Conservation (phyloP, 2,797 vertebrate genomes). For the Acanthopagrus latus region DNA sequence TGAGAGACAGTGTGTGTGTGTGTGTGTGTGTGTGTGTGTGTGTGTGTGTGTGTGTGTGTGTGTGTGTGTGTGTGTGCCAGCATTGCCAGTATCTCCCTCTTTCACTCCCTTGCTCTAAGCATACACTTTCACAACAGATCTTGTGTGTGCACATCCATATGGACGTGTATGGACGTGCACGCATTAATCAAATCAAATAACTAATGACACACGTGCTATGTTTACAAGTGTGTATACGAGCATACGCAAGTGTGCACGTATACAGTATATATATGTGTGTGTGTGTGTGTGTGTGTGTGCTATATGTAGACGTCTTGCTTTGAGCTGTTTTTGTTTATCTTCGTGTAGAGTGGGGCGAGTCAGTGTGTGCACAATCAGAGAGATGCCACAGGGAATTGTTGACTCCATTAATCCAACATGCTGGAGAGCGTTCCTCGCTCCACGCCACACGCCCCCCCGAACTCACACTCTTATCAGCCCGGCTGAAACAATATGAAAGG, state of each 20-base stretch:
- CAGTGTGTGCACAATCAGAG: slow-evolving; percentile 69
- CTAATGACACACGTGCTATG: too few relatives aligned
- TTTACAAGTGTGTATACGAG: slow-evolving; percentile 2
- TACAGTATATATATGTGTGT: neutral
- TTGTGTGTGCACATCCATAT: slow-evolving; percentile 11
- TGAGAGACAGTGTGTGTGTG: neutral
- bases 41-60: neutral
- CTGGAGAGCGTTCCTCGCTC: slow-evolving; percentile 58
- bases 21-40: slow-evolving; percentile 2
- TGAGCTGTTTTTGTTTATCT: slow-evolving; percentile 72
- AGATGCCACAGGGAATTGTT: slow-evolving; percentile 69
- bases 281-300: slow-evolving; percentile 38
- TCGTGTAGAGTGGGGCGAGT: slow-evolving; percentile 48
- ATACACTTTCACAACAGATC: neutral
- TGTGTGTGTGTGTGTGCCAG: neutral
- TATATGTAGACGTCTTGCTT: slow-evolving; percentile 64
- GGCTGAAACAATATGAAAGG: slow-evolving; percentile 41
- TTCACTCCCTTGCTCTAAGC: neutral
- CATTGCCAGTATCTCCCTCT: slow-evolving; percentile 25
- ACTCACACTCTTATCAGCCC: slow-evolving; percentile 56
- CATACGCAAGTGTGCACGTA: neutral
- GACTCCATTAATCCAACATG: slow-evolving; percentile 77
- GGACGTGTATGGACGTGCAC: slow-evolving; percentile 9
- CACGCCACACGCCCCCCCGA: slow-evolving; percentile 18
- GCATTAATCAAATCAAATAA: slow-evolving; percentile 3